Percentiles rank a stretch among this genome's conserved stretches.
phyloP scores from a whole-genome alignment of 2,797 vertebrate genomes.

The Spea hammondii region DNA sequence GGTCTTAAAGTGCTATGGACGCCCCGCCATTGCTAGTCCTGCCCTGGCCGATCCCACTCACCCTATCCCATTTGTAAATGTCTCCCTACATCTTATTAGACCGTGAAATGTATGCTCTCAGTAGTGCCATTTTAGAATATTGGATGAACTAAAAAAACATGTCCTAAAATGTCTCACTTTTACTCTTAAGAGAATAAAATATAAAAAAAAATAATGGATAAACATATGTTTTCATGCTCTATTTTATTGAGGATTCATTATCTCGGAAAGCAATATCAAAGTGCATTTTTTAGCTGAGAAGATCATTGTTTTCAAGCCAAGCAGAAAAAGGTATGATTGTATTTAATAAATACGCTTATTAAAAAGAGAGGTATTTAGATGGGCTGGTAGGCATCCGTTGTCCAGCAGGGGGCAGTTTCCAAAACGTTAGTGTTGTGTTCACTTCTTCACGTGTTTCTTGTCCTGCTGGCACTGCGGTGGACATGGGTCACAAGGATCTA shows the following conservation, averaged over 20 bases:
- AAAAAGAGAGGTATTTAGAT: neutral
- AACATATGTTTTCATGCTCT: neutral
- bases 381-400: neutral
- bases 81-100: too few species aligned
- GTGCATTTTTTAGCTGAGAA: neutral
- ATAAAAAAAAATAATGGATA: neutral
- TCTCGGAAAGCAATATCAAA: neutral
- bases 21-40: too few species aligned
- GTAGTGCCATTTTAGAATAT: too few species aligned
- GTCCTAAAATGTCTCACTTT: too few species aligned
- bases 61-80: too few species aligned
- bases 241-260: neutral
- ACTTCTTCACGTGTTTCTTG: constrained; percentile 14
- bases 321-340: too few species aligned
- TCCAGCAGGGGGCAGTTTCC: neutral
- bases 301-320: neutral
- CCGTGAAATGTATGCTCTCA: too few species aligned
- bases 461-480: constrained; percentile 29
- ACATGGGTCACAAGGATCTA: constrained; percentile 2
- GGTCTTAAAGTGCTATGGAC: too few species aligned
- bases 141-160: too few species aligned
- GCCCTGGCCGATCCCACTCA: too few species aligned
- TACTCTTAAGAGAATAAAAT: neutral
- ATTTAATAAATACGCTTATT: too few species aligned
- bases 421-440: neutral